These are phyloP conservation scores for Myiagra hebetior DNA, from an alignment of 2,113 vertebrate species.

Conservation along the genomic window DNA sequence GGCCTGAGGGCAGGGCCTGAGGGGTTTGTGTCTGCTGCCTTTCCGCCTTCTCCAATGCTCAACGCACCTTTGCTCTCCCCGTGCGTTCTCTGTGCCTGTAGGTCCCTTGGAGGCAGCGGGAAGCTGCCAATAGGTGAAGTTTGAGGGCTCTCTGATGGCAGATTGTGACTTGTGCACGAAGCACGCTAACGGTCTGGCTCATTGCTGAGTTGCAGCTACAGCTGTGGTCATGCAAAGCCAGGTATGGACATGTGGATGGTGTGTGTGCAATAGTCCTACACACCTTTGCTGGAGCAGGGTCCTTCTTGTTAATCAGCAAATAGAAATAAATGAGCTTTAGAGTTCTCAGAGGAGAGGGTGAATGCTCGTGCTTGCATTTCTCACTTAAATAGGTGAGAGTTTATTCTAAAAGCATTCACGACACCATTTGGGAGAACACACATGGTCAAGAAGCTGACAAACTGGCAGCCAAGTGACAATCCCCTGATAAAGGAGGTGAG, in stretches of 20 bases:
- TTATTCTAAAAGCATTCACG: background rate
- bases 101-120: background rate
- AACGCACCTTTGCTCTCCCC: rapidly evolving
- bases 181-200: no score
- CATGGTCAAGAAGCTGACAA: background rate
- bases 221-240: background rate
- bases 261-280: rapidly evolving
- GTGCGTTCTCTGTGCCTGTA: rapidly evolving
- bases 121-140: background rate
- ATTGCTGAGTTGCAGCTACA: background rate
- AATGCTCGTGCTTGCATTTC: background rate
- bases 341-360: background rate
- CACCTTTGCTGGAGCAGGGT: background rate
- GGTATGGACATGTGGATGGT: rapidly evolving
- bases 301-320: background rate
- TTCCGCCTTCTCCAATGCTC: rapidly evolving
- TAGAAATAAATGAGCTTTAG: background rate
- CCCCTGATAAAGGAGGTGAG: background rate
- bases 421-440: background rate
- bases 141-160: background rate
- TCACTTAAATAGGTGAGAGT: background rate
- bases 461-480: background rate
- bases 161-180: background rate
- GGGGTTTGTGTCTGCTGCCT: background rate
- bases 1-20: background rate